Percentiles rank a stretch among this genome's conserved stretches.
Conservation (phyloP, 2,797 vertebrate species). For the Myripristis jacobus region DNA sequence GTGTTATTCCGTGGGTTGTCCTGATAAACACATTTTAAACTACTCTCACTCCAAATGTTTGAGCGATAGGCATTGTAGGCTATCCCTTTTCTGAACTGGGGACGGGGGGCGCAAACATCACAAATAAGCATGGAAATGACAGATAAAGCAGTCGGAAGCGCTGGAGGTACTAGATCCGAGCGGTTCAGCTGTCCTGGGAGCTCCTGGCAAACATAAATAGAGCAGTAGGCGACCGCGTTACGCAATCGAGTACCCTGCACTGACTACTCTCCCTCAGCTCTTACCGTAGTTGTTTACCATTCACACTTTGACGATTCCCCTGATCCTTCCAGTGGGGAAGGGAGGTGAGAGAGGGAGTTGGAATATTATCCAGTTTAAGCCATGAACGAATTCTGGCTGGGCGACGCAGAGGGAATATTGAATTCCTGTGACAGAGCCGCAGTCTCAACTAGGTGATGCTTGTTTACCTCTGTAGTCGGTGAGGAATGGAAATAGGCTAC, state of each 20-base stretch:
- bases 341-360: background rate
- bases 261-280: conserved; percentile 8
- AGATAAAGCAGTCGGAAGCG: conserved; percentile 33
- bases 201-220: conserved; percentile 51
- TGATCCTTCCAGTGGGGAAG: background rate
- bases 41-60: too few species aligned
- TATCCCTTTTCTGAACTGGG: conserved; percentile 13
- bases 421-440: conserved; percentile 55
- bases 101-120: conserved; percentile 37
- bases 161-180: conserved; percentile 53
- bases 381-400: background rate
- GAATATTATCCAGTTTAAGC: background rate
- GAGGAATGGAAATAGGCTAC: conserved; percentile 18
- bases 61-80: background rate
- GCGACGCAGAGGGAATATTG: conserved; percentile 50
- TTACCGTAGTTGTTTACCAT: conserved; percentile 48
- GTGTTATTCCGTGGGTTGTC: background rate
- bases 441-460: conserved; percentile 35
- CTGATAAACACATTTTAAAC: too few species aligned
- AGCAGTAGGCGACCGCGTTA: conserved; percentile 61
- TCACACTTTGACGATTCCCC: conserved; percentile 32
- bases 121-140: background rate
- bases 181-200: conserved; percentile 35
- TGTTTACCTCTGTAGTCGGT: conserved; percentile 56
- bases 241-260: conserved; percentile 61